Evolutionary conservation across 2,113 vertebrate genomes (phyloP).

Genomic region (Budorcas taxicolor): DNA sequence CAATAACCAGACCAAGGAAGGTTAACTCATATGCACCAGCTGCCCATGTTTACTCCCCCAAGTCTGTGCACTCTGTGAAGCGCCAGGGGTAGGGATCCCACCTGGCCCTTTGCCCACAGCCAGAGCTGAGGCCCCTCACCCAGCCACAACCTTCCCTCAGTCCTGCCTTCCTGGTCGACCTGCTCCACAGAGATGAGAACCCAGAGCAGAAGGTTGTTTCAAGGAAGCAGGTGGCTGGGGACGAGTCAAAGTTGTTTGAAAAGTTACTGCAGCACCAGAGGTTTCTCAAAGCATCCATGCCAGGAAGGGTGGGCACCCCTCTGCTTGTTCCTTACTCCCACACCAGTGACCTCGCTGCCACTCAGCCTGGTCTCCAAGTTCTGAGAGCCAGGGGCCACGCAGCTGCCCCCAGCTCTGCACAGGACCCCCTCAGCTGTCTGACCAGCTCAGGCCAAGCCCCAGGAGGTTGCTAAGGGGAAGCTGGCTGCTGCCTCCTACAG

Average conservation of each 20-base stretch:
- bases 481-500: background rate
- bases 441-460: no score
- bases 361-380: background rate
- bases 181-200: background rate
- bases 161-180: background rate
- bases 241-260: background rate
- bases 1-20: background rate
- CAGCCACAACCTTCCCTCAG: background rate
- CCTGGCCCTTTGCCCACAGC: background rate
- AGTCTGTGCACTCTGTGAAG: background rate
- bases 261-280: background rate
- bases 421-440: background rate
- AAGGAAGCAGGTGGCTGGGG: background rate
- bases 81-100: rapidly evolving
- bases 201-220: background rate
- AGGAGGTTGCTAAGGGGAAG: background rate
- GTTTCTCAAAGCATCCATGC: background rate
- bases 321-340: background rate
- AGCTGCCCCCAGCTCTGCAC: background rate
- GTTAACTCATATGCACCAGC: background rate
- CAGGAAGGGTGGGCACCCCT: background rate
- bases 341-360: rapidly evolving
- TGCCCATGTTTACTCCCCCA: background rate
- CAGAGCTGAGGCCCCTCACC: background rate
- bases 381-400: background rate